Conservation (phyloP, 1,140 invertebrate species). For the Diabrotica virgifera region DNA sequence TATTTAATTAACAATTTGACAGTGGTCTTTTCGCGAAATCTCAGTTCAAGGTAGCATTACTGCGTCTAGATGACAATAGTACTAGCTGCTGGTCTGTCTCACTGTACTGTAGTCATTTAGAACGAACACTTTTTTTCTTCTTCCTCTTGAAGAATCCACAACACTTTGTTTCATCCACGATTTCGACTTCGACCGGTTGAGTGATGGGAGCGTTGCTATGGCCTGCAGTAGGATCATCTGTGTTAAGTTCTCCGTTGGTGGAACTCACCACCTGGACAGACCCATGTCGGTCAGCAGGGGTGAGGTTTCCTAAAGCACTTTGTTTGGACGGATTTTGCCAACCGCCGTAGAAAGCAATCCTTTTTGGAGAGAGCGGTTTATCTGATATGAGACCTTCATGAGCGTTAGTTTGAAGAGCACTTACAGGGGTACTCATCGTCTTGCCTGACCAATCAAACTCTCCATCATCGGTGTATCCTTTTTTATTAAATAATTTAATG, state of each 20-base stretch:
- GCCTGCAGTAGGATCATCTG: slow-evolving; percentile 92
- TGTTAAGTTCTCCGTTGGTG: slow-evolving; percentile 91
- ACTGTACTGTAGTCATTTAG: slow-evolving; percentile 69
- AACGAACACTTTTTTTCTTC: slow-evolving; percentile 88
- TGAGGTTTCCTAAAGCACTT: slow-evolving; percentile 71
- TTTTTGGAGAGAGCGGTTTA: neutral
- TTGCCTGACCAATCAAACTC: slow-evolving; percentile 99
- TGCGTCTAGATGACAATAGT: slow-evolving; percentile 49
- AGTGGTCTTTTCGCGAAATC: slow-evolving; percentile 38
- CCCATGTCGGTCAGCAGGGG: slow-evolving; percentile 89
- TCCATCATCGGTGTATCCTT: slow-evolving; percentile 89
- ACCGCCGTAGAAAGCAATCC: slow-evolving; percentile 40
- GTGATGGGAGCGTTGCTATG: slow-evolving; percentile 96
- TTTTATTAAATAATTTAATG: slow-evolving; percentile 89
- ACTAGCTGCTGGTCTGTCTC: slow-evolving; percentile 49
- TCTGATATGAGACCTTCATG: neutral
- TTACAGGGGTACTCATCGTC: slow-evolving; percentile 61
- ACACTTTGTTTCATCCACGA: slow-evolving; percentile 90
- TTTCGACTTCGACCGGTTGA: slow-evolving; percentile 87
- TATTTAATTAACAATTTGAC: slow-evolving; percentile 46
- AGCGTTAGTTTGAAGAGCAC: slow-evolving; percentile 10
- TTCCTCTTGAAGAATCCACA: slow-evolving; percentile 96
- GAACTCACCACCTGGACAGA: slow-evolving; percentile 90
- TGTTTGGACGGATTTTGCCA: slow-evolving; percentile 57
- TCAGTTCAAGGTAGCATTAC: slow-evolving; percentile 48